Evolutionary conservation across 2,113 vertebrate species (phyloP), one percentile per base, ranked within the genome.

Genomic region (Odontophorus gujanensis): DNA sequence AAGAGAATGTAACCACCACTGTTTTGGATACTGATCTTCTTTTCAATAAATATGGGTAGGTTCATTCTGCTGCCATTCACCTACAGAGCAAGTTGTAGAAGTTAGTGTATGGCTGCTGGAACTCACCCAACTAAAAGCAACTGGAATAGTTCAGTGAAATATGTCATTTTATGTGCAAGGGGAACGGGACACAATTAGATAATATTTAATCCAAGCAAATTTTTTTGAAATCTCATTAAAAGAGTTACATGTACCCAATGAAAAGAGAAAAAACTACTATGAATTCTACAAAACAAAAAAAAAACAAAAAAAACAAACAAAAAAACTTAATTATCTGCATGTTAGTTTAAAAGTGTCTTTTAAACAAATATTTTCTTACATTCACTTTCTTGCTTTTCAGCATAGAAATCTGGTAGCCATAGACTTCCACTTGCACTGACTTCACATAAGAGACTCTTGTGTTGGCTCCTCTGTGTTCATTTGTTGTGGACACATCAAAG

Each of bases 1-100:
- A 99, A 81, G 42, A 98, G 97, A 40, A 99, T 91, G 79, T 98
- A 99, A 85, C 97, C 98, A 42, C 99, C 99, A 53, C 98, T 98
- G 61, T 97, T 91, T 94, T 96, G 98, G 90, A 98, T 97, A 30
- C 92, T 94, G 42, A 98, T 74, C 40, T 96, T 97, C 38, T 78
- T 96, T 30, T 93, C 90, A 34, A 98, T 92, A 63, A 93, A 97
- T 40, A 98, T 57, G 11, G 98, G 98, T 13, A 98, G 95, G 51
- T 97, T 97, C 20, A 96, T 95, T 81, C 91, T 96, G 5, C 28
- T 96, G n/a, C 97, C 98, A 68, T 99, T 98, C 47, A 98, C 98
- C 98, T 97, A 78, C 13, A 48, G 45, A 74, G 21, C 8, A 85
- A 66, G 24, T 71, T 65, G 42, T 45, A 69, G 65, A 71, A 82